Conservation (phyloP, 2,888 invertebrate genomes). For the Chrysolina oricalcia region DNA sequence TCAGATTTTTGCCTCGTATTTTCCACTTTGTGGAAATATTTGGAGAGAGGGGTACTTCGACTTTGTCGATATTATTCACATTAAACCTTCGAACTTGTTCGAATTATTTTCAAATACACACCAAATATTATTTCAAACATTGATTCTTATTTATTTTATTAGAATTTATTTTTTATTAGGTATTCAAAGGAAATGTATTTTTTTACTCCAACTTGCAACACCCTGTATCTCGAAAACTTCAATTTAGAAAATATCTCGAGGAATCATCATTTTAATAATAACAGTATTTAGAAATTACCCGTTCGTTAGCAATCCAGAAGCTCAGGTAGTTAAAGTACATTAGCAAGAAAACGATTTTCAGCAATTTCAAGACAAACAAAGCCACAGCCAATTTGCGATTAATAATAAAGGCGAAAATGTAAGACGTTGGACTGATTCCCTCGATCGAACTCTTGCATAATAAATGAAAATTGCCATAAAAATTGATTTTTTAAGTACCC, state of each 20-base stretch:
- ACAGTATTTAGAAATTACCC: not conserved
- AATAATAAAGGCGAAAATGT: constrained; percentile 43
- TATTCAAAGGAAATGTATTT: too few relatives aligned
- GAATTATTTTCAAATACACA: too few relatives aligned
- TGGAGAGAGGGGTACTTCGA: too few relatives aligned
- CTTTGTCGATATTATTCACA: too few relatives aligned
- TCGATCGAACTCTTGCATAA: constrained; percentile 42
- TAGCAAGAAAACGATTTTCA: constrained; percentile 38
- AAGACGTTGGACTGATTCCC: constrained; percentile 45
- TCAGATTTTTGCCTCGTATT: too few relatives aligned
- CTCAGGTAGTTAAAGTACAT: constrained; percentile 37
- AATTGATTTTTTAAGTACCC: constrained; percentile 44
- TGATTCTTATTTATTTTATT: too few relatives aligned
- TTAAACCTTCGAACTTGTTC: too few relatives aligned
- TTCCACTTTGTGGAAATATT: too few relatives aligned
- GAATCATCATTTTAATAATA: not conserved
- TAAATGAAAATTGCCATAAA: constrained; percentile 44
- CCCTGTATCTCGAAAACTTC: too few relatives aligned
- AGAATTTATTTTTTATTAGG: too few relatives aligned
- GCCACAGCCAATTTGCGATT: constrained; percentile 34
- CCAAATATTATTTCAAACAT: too few relatives aligned
- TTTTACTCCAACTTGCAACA: too few relatives aligned
- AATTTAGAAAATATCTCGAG: not conserved
- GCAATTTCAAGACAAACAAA: constrained; percentile 32
- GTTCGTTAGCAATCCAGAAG: not conserved